Evolutionary conservation across 2,888 invertebrate species (phyloP).

Genomic region (Pelosia muscerda): DNA sequence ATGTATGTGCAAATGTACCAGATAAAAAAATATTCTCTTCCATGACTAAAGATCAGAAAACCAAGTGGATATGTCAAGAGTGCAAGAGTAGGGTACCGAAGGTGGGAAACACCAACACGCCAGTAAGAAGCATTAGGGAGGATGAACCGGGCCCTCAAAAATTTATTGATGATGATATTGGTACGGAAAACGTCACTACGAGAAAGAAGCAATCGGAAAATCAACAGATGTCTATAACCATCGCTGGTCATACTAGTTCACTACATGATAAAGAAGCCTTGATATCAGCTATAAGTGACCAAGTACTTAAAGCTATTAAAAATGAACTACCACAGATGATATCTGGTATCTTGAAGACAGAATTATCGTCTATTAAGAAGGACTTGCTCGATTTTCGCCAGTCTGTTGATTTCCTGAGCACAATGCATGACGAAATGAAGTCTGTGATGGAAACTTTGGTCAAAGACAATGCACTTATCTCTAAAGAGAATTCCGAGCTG

Average conservation of each 20-base stretch:
- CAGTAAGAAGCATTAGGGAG: slow-evolving; percentile 11
- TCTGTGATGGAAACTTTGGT: no score
- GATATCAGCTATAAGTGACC: slow-evolving; percentile 12
- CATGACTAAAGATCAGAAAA: no score
- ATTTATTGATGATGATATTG: background rate
- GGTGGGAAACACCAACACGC: slow-evolving; percentile 10
- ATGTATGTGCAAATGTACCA: no score
- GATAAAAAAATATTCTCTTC: no score
- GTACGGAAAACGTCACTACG: slow-evolving; percentile 11
- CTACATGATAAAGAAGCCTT: slow-evolving; percentile 5
- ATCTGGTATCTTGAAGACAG: background rate
- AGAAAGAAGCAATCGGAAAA: slow-evolving; percentile 8
- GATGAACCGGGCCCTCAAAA: background rate
- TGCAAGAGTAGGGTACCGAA: no score
- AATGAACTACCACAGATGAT: slow-evolving; percentile 17
- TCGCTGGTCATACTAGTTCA: background rate
- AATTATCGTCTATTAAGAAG: slow-evolving; percentile 13
- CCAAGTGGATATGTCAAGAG: no score
- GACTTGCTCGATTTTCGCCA: slow-evolving; percentile 16
- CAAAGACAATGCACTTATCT: no score
- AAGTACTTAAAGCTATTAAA: no score
- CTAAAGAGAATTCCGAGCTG: no score
- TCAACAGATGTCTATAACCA: background rate
- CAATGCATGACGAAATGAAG: slow-evolving; percentile 14
- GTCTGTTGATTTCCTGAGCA: slow-evolving; percentile 8